Percentiles rank a stretch among this genome's conserved stretches.
These are phyloP conservation scores for Phrynocephalus guinanensis DNA, from an alignment of 2,797 vertebrate species.

Conservation along the genomic window DNA sequence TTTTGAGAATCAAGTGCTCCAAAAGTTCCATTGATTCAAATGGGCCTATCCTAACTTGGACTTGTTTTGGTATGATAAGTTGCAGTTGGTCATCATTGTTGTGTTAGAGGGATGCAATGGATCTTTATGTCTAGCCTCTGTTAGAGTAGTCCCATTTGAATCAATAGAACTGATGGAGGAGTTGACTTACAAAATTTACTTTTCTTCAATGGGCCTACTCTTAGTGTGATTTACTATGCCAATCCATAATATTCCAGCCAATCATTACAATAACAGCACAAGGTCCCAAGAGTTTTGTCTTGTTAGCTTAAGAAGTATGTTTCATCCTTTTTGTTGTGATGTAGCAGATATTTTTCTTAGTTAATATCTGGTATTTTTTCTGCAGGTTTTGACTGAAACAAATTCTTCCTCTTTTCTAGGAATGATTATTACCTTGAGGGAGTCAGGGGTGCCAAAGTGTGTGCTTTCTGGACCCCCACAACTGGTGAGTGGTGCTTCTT, in stretches of 20 bases:
- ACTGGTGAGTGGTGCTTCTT: conserved; percentile 82
- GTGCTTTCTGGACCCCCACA: conserved; percentile 92
- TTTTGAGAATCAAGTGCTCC: too few species aligned
- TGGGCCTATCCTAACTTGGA: too few species aligned
- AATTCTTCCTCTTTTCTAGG: conserved; percentile 76
- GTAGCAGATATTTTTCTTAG: neutral
- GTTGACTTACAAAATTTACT: too few species aligned
- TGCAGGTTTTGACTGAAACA: neutral
- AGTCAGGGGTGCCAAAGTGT: conserved; percentile 88
- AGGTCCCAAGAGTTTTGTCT: neutral
- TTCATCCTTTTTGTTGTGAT: neutral
- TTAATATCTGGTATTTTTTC: neutral
- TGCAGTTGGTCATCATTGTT: too few species aligned
- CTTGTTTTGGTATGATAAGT: too few species aligned
- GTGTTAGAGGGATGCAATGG: too few species aligned
- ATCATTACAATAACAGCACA: neutral
- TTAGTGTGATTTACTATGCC: too few species aligned
- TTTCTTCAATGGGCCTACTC: too few species aligned
- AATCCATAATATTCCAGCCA: neutral
- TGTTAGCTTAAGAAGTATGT: neutral
- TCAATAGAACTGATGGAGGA: too few species aligned
- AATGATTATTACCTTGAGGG: conserved; percentile 92
- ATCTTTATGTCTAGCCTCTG: too few species aligned
- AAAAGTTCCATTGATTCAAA: too few species aligned
- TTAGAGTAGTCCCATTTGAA: too few species aligned